Conservation (phyloP, 1,140 invertebrate species). For the Meloidogyne floridensis region DNA sequence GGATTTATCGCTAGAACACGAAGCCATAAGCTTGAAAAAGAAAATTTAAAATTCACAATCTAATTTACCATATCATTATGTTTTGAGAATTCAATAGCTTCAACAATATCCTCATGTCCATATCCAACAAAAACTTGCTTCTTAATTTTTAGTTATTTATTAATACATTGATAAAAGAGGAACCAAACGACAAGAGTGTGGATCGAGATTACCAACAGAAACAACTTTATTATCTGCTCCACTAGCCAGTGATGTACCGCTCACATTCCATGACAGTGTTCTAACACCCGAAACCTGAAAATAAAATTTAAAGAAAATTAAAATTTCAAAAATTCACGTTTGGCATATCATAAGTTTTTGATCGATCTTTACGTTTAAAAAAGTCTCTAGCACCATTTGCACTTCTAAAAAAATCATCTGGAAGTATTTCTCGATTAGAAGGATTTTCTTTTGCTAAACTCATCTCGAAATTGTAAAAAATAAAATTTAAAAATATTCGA, state of each 20-base stretch:
- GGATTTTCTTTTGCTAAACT: background rate
- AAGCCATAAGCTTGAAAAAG: slow-evolving; percentile 37
- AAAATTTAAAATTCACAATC: background rate
- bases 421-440: slow-evolving; percentile 12
- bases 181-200: slow-evolving; percentile 40
- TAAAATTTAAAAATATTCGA: background rate
- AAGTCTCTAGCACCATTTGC: slow-evolving; percentile 32
- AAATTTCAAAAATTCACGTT: slow-evolving; percentile 12
- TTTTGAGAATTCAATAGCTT: slow-evolving; percentile 43
- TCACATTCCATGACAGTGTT: slow-evolving; percentile 36
- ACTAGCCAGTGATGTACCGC: slow-evolving; percentile 36
- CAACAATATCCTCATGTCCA: slow-evolving; percentile 48
- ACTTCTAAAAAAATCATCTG: slow-evolving; percentile 31
- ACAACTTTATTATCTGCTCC: slow-evolving; percentile 43
- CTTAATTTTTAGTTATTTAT: slow-evolving; percentile 22
- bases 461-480: slow-evolving; percentile 10
- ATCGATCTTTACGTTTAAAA: slow-evolving; percentile 38
- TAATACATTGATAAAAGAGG: background rate
- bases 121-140: slow-evolving; percentile 41
- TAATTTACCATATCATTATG: slow-evolving; percentile 29
- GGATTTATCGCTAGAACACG: slow-evolving; percentile 50
- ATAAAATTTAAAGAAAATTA: background rate
- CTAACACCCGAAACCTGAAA: slow-evolving; percentile 29
- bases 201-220: slow-evolving; percentile 42
- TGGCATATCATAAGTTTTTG: slow-evolving; percentile 33